Evolutionary conservation across 1,140 invertebrate genomes (phyloP).

Genomic region (Planococcus citri): DNA sequence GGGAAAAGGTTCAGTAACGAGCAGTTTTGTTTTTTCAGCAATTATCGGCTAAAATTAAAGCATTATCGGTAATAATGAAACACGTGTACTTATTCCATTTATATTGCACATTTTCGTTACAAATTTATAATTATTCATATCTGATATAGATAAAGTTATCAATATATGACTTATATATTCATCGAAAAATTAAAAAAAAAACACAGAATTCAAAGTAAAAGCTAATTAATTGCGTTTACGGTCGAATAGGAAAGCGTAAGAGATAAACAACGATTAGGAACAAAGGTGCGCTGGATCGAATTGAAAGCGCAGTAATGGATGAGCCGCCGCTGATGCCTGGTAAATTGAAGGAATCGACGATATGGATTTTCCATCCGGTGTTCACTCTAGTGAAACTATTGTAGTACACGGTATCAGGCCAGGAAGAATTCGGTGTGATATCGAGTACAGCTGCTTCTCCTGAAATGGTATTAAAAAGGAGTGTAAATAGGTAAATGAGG

Average conservation of each 20-base stretch:
- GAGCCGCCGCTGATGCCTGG: constrained; percentile 12
- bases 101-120: neutral
- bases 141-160: neutral
- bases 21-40: too few relatives aligned
- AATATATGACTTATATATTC: neutral
- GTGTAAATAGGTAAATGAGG: too few relatives aligned
- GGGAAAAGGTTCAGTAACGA: too few relatives aligned
- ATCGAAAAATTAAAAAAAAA: neutral
- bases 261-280: too few relatives aligned
- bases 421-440: constrained; percentile 75
- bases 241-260: too few relatives aligned
- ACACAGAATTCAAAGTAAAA: neutral
- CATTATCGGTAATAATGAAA: too few relatives aligned
- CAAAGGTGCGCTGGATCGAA: too few relatives aligned
- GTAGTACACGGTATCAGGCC: constrained; percentile 88
- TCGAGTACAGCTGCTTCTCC: constrained; percentile 57
- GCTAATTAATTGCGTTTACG: too few relatives aligned
- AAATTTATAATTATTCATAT: too few relatives aligned
- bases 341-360: constrained; percentile 53
- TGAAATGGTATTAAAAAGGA: too few relatives aligned
- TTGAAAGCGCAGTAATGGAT: neutral
- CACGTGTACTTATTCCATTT: neutral
- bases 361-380: constrained; percentile 81
- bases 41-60: too few relatives aligned
- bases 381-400: constrained; percentile 82